Conservation (phyloP, 2,113 vertebrate species). For the Megaceryle maxima region DNA sequence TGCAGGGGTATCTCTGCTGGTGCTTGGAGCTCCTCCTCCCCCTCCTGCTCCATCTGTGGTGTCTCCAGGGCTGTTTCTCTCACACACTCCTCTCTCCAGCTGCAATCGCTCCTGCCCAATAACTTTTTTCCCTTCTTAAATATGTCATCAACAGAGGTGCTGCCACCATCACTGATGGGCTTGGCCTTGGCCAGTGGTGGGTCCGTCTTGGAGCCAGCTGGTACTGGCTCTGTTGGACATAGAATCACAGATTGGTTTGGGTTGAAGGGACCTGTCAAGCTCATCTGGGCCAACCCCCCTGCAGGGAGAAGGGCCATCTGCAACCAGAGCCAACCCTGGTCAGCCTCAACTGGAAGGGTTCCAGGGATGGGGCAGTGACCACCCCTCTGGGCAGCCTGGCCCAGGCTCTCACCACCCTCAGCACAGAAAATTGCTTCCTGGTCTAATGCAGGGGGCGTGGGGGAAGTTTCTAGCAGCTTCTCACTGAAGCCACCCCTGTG, state of each 20-base stretch:
- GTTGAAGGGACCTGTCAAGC: background rate
- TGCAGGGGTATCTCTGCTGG: background rate
- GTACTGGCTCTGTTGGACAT: no score
- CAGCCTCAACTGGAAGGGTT: background rate
- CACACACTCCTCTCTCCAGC: background rate
- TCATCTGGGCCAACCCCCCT: background rate
- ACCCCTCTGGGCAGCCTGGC: background rate
- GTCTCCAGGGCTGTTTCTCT: background rate
- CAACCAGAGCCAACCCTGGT: no score
- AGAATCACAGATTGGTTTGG: no score
- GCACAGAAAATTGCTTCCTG: no score
- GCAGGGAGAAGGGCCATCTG: background rate
- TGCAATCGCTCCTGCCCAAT: background rate
- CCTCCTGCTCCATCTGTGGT: background rate
- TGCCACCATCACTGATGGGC: no score
- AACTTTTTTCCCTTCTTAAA: background rate
- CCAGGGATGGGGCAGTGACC: background rate
- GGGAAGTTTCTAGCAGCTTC: background rate
- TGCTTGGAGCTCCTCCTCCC: background rate
- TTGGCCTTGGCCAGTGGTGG: no score
- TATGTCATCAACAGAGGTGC: no score
- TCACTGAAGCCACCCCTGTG: background rate
- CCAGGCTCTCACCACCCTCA: background rate
- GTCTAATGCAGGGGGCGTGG: no score
- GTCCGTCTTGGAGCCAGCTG: no score